These are phyloP conservation scores for Entomobrya multifasciata DNA, from an alignment of 2,888 invertebrate genomes.

Conservation along the genomic window DNA sequence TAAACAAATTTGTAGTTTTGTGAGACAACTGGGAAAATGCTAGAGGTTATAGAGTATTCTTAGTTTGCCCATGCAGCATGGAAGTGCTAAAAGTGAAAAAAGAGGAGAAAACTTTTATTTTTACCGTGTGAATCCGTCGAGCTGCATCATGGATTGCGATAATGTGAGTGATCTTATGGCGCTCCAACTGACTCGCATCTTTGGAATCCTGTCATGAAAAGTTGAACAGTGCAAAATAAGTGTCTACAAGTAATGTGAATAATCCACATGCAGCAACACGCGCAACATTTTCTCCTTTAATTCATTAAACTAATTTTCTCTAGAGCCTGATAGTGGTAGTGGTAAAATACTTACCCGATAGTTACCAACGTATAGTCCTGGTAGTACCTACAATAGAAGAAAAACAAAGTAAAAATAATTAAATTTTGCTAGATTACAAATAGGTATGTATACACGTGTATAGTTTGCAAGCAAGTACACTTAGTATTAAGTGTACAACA, in stretches of 20 bases:
- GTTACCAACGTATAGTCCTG: conserved; percentile 97
- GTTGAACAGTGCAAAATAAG: not conserved
- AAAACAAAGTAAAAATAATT: conserved; percentile 1
- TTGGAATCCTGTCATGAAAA: conserved; percentile 87
- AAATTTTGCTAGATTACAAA: not conserved
- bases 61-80: no score
- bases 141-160: conserved; percentile 97
- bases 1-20: not conserved
- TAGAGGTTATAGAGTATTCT: conserved; percentile 2
- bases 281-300: not conserved
- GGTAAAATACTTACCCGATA: conserved; percentile 86
- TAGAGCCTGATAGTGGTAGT: no score
- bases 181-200: conserved; percentile 92
- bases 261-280: not conserved
- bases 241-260: not conserved
- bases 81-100: not conserved
- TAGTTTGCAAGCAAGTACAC: no score
- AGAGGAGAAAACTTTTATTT: conserved; percentile 80
- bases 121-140: conserved; percentile 91
- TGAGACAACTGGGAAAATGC: not conserved
- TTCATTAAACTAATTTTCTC: conserved; percentile 3
- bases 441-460: no score
- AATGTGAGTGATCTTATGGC: conserved; percentile 96
- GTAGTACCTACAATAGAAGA: conserved; percentile 88
- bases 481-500: no score